Evolutionary conservation across 2,888 invertebrate species (phyloP), one percentile per base, ranked within the genome.

Genomic region (Nephrotoma guestfalica): DNA sequence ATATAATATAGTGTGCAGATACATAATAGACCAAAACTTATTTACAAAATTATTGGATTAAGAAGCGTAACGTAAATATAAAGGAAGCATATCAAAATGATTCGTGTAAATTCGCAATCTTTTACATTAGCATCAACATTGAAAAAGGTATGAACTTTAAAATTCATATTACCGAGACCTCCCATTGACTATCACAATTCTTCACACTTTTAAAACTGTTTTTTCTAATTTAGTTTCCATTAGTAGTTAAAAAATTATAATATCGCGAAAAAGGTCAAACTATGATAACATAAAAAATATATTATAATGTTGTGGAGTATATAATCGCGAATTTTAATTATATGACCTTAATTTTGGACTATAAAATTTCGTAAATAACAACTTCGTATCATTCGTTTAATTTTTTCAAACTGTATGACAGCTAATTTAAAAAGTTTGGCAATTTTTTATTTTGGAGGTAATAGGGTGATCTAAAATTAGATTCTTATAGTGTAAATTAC

Each of bases 71-170:
- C 51, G 51, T 57, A 57, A 30, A 57, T 57, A 57, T 57, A 71
- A 30, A 71, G 30, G 42, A 41, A 15, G 41, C 41, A 84, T 41
- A 51, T 41, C 30, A 87, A 87, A 86, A 89, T 89, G 89, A 89
- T 89, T 88, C 88, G 89, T 87, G 88, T 89, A 83, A 89, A 89
- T 88, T 89, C 89, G 84, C 89, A 89, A 71, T 89, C 89, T 86
- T 89, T 89, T 86, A 89, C 88, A 87, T 88, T 89, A 87, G 88
- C 89, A 84, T 88, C 89, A 87, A 89, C 89, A 86, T 88, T 89
- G 83, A 88, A 88, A 86, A 89, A 89, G 89, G 89, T 89, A 89
- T 86, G 71, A 86, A 86, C 86, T 85, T 84, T 84, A 13, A 15
- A 71, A 71, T 71, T 71, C 30, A 71, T 71, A 9, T 2, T 30